Conservation (phyloP, 2,797 vertebrate species). For the Trachops cirrhosus region DNA sequence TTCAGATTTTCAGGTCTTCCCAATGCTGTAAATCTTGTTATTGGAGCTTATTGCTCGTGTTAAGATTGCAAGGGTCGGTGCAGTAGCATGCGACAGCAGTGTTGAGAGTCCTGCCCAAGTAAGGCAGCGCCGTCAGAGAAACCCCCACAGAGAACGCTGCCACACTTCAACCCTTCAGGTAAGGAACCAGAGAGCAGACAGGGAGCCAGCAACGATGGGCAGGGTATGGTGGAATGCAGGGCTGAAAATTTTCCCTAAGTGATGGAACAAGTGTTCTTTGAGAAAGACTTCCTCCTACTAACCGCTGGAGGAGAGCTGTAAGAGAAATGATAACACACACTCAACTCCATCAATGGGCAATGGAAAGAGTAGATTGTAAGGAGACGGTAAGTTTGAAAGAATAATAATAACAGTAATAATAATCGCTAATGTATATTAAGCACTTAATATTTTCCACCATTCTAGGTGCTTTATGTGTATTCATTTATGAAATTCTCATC, state of each 20-base stretch:
- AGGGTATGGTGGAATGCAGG: neutral
- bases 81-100: neutral
- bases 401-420: neutral
- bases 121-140: neutral
- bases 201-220: neutral
- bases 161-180: neutral
- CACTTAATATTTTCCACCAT: neutral
- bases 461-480: neutral
- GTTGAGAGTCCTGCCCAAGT: neutral
- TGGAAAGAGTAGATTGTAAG: neutral
- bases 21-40: neutral
- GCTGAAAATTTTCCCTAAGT: neutral
- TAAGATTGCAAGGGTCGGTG: neutral
- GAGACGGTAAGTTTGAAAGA: neutral
- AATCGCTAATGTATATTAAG: neutral
- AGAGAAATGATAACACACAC: neutral
- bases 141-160: neutral
- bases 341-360: neutral
- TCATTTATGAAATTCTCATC: neutral
- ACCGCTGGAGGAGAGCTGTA: neutral
- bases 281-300: neutral
- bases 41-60: neutral
- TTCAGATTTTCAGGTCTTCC: neutral
- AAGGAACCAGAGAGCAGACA: neutral
- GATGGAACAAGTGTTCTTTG: neutral